A percentile compares a stretch with the other conserved stretches of the same genome.
phyloP scores from a whole-genome alignment of 1,140 invertebrate species.

The Micrasema minimum region DNA sequence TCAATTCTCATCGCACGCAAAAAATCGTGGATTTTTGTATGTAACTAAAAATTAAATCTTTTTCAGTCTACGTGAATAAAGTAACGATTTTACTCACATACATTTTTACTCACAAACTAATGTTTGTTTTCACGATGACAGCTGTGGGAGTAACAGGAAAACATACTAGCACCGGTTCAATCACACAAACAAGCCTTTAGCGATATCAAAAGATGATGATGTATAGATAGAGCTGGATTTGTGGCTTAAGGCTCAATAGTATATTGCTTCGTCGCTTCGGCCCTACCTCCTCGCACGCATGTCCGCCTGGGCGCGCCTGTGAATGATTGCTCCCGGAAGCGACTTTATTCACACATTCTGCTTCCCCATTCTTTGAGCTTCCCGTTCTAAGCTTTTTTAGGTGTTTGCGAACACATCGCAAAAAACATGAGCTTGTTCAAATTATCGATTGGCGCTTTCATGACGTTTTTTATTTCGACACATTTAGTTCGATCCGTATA shows the following conservation, averaged over 20 bases:
- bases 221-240: background rate
- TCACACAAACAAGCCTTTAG: background rate
- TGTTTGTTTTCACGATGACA: too few species aligned
- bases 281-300: slow-evolving; percentile 31
- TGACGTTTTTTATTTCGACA: too few species aligned
- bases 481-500: too few species aligned
- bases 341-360: slow-evolving; percentile 38
- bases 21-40: background rate
- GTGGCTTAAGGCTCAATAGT: slow-evolving; percentile 4
- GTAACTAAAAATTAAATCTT: too few species aligned
- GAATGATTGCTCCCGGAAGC: slow-evolving; percentile 47
- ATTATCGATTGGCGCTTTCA: too few species aligned
- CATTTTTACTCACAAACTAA: too few species aligned
- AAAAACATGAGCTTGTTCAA: background rate
- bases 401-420: background rate
- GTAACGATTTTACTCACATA: too few species aligned
- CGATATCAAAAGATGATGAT: slow-evolving; percentile 29
- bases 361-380: slow-evolving; percentile 12
- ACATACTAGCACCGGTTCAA: slow-evolving; percentile 8
- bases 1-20: slow-evolving; percentile 10
- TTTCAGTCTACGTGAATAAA: too few species aligned
- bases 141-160: slow-evolving; percentile 2
- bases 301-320: slow-evolving; percentile 37
- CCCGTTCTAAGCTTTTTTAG: background rate
- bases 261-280: slow-evolving; percentile 24